Evolutionary conservation across 2,113 vertebrate species (phyloP).

Genomic region (Cynoglossus semilaevis): DNA sequence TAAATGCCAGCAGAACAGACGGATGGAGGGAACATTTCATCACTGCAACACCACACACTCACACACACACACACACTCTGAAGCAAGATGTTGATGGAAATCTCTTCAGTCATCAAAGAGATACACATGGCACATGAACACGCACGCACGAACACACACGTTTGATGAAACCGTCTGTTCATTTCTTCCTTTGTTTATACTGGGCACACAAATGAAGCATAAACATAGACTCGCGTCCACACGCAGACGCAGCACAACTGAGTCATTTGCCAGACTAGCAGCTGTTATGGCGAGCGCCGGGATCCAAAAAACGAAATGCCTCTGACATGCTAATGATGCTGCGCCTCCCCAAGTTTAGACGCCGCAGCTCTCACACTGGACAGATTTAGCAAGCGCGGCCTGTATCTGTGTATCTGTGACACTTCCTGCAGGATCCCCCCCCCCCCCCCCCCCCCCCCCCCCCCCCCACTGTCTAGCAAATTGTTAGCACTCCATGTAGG

Average conservation of each 20-base stretch:
- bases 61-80: slow-evolving; percentile 11
- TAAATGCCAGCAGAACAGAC: slow-evolving; percentile 70
- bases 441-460: too few species aligned
- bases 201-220: slow-evolving; percentile 12
- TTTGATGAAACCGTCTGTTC: slow-evolving; percentile 61
- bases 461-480: too few species aligned
- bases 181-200: slow-evolving; percentile 53
- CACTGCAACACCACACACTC: slow-evolving; percentile 53
- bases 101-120: slow-evolving; percentile 54
- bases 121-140: slow-evolving; percentile 16
- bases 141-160: slow-evolving; percentile 9
- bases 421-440: slow-evolving; percentile 39
- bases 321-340: slow-evolving; percentile 63
- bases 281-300: slow-evolving; percentile 52
- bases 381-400: slow-evolving; percentile 36
- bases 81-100: slow-evolving; percentile 43
- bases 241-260: slow-evolving; percentile 20
- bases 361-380: slow-evolving; percentile 9
- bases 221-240: slow-evolving; percentile 23
- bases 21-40: slow-evolving; percentile 66
- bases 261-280: slow-evolving; percentile 56
- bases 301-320: slow-evolving; percentile 37
- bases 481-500: slow-evolving; percentile 34
- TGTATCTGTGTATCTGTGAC: slow-evolving; percentile 46
- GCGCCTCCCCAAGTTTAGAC: slow-evolving; percentile 41